Percentiles rank a stretch among this genome's conserved stretches.
Conservation (phyloP, 2,888 invertebrate genomes). For the Apotomis turbidana region DNA sequence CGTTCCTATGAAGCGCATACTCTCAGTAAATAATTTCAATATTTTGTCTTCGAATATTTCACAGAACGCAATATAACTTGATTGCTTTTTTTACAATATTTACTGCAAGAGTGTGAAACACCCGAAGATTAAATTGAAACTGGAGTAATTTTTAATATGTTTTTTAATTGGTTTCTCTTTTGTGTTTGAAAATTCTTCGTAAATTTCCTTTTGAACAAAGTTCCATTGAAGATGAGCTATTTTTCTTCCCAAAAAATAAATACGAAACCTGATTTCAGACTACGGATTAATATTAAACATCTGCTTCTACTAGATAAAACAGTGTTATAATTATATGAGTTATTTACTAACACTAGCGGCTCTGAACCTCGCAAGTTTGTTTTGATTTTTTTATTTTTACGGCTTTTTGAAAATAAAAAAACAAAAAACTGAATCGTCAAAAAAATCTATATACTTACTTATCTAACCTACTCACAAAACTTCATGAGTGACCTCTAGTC, state of each 20-base stretch:
- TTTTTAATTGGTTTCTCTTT: neutral
- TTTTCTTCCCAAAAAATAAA: neutral
- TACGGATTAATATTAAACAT: neutral
- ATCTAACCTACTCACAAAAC: too few relatives aligned
- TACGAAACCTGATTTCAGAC: too few relatives aligned
- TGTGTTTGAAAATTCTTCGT: neutral
- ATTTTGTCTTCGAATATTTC: neutral
- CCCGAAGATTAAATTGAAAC: neutral
- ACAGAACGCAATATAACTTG: neutral
- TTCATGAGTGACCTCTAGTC: too few relatives aligned
- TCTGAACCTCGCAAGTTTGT: too few relatives aligned
- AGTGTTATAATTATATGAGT: neutral
- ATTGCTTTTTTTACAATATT: too few relatives aligned
- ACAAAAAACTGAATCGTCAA: too few relatives aligned
- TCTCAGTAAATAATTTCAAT: neutral
- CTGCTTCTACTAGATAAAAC: neutral
- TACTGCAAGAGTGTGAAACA: too few relatives aligned
- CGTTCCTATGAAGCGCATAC: neutral
- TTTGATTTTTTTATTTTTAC: too few relatives aligned
- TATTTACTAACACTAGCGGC: too few relatives aligned
- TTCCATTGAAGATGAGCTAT: neutral
- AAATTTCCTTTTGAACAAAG: neutral
- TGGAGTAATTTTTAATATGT: neutral
- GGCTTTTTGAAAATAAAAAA: too few relatives aligned
- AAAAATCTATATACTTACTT: too few relatives aligned